These are phyloP conservation scores for Anguilla megastoma DNA, from an alignment of 2,797 vertebrate species.

Conservation along the genomic window DNA sequence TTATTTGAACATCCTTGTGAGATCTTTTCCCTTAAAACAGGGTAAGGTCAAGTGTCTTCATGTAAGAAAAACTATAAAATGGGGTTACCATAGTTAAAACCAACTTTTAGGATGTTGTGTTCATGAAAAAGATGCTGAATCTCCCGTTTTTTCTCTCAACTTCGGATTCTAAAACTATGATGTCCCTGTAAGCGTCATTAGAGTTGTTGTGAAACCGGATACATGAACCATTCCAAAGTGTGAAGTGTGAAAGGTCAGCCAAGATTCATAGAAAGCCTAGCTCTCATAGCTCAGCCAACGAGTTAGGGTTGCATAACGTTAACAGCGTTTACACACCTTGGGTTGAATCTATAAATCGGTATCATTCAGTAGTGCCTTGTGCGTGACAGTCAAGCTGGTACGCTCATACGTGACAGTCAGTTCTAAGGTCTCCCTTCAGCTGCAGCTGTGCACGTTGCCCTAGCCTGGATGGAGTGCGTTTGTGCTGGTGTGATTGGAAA, in stretches of 20 bases:
- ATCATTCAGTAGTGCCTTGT: not conserved
- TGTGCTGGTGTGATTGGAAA: not conserved
- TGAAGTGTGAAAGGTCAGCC: not conserved
- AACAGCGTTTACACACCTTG: not conserved
- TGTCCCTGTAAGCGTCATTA: not conserved
- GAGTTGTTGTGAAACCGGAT: not conserved
- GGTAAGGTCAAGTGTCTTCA: not conserved
- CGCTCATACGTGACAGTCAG: not conserved
- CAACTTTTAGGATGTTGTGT: not conserved
- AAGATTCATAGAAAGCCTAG: not conserved
- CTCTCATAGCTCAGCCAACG: not conserved
- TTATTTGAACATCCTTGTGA: not conserved
- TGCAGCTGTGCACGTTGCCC: not conserved
- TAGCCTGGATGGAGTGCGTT: not conserved
- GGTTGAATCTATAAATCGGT: not conserved
- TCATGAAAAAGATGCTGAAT: not conserved
- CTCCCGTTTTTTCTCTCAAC: not conserved
- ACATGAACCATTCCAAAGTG: not conserved
- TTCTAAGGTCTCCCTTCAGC: not conserved
- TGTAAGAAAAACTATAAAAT: not conserved
- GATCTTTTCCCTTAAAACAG: not conserved
- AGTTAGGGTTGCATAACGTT: not conserved
- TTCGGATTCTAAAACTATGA: not conserved
- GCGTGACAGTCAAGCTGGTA: not conserved
- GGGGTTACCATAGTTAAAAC: not conserved